Evolutionary conservation across 2,113 vertebrate genomes (phyloP).

Genomic region (Stigmatopora argus): DNA sequence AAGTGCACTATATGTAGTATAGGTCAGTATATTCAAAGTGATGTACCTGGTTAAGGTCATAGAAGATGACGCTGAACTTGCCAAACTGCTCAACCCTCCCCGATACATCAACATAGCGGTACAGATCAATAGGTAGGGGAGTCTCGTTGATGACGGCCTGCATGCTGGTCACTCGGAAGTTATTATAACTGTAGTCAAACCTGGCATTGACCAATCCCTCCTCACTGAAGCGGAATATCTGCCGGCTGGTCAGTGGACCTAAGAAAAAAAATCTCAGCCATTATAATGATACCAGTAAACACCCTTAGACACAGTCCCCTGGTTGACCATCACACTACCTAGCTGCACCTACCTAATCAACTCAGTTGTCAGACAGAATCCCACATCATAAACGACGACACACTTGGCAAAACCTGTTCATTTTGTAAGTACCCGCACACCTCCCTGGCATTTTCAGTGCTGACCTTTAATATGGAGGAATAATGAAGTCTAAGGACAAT

Average conservation of each 20-base stretch:
- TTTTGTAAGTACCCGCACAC: slow-evolving; percentile 50
- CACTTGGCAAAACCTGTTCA: slow-evolving; percentile 45
- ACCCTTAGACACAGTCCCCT: slow-evolving; percentile 2
- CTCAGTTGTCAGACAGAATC: slow-evolving; percentile 52
- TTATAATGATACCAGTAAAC: neutral
- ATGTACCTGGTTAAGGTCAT: slow-evolving; percentile 86
- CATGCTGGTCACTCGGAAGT: slow-evolving; percentile 97
- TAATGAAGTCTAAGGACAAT: slow-evolving; percentile 73
- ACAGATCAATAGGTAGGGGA: slow-evolving; percentile 92
- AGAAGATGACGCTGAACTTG: slow-evolving; percentile 98
- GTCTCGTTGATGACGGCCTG: slow-evolving; percentile 98
- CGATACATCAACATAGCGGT: slow-evolving; percentile 95
- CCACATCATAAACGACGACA: slow-evolving; percentile 50
- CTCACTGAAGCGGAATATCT: slow-evolving; percentile 96
- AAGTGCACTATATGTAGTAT: too few relatives aligned
- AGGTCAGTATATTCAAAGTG: neutral
- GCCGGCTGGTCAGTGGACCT: slow-evolving; percentile 92
- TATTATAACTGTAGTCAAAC: slow-evolving; percentile 99
- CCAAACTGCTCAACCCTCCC: slow-evolving; percentile 95
- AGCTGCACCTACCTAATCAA: slow-evolving; percentile 41
- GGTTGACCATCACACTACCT: slow-evolving; percentile 8
- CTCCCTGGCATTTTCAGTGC: slow-evolving; percentile 53
- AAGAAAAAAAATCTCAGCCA: neutral
- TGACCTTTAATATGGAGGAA: slow-evolving; percentile 66
- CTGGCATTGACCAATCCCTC: slow-evolving; percentile 94